Conservation (phyloP, 2,888 invertebrate genomes). For the Phania funesta region DNA sequence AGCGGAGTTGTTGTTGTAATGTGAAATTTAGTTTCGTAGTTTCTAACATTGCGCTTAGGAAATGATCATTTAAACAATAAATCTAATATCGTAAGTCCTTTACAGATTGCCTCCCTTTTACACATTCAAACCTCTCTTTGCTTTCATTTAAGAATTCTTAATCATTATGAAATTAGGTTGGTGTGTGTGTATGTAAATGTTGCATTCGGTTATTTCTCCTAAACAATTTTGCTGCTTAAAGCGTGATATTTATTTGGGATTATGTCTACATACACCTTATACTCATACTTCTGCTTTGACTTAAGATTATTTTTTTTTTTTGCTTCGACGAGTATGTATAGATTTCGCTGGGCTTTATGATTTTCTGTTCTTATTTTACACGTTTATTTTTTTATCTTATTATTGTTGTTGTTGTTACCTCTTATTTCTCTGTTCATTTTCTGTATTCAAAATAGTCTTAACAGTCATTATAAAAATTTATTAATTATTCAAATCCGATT, state of each 20-base stretch:
- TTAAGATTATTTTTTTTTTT: slow-evolving; percentile 38
- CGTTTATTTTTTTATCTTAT: not conserved
- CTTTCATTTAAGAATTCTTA: no score
- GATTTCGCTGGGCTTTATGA: slow-evolving; percentile 46
- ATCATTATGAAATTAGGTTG: not conserved
- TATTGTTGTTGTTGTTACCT: slow-evolving; percentile 31
- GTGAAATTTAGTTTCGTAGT: no score
- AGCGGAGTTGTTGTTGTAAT: no score
- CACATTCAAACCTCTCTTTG: no score
- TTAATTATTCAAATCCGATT: slow-evolving; percentile 81
- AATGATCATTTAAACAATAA: no score
- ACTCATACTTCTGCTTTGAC: slow-evolving; percentile 20
- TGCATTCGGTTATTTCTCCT: slow-evolving; percentile 36
- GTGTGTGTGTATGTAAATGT: not conserved
- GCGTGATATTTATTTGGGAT: slow-evolving; percentile 66
- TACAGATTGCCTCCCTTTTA: no score
- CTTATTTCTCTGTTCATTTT: slow-evolving; percentile 25
- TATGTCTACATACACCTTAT: slow-evolving; percentile 60
- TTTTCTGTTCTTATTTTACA: slow-evolving; percentile 20
- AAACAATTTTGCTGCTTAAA: slow-evolving; percentile 40
- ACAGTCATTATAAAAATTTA: slow-evolving; percentile 71
- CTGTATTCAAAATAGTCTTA: slow-evolving; percentile 58
- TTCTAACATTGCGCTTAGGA: no score
- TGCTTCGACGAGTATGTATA: slow-evolving; percentile 30
- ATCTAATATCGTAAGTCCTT: no score